phyloP scores from a whole-genome alignment of 1,140 invertebrate species.

The Megalopta genalis region DNA sequence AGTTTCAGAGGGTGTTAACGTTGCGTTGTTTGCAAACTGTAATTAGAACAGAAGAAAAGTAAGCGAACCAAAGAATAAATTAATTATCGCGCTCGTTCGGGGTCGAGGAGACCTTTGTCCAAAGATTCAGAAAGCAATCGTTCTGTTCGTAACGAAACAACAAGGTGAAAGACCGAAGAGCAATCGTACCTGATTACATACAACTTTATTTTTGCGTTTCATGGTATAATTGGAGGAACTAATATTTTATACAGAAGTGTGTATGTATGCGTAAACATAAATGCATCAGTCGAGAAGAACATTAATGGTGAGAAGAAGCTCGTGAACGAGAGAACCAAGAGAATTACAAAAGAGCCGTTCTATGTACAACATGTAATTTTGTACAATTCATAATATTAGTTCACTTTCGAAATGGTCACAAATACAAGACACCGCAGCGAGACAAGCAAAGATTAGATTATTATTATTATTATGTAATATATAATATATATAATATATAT shows the following conservation, averaged over 20 bases:
- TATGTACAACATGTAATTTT: constrained; percentile 22
- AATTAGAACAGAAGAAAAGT: not conserved
- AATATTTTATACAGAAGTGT: constrained; percentile 27
- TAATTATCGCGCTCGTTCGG: constrained; percentile 10
- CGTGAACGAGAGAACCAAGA: not conserved
- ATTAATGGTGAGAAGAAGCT: not conserved
- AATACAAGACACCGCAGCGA: not conserved
- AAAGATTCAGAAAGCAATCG: constrained; percentile 25
- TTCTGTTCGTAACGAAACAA: not conserved
- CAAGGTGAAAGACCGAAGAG: constrained; percentile 21
- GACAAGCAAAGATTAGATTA: not conserved
- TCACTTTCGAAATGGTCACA: not conserved
- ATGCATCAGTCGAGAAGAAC: not conserved
- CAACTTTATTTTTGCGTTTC: constrained; percentile 31
- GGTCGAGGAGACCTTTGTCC: constrained; percentile 18
- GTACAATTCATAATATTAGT: not conserved
- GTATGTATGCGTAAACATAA: constrained; percentile 1
- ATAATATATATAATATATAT: not conserved
- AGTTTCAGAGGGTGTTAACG: not conserved
- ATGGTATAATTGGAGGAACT: constrained; percentile 25
- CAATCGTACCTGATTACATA: constrained; percentile 42
- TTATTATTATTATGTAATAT: not conserved
- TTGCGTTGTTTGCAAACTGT: too few relatives aligned
- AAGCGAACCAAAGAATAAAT: not conserved
- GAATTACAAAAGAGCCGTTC: not conserved